A percentile compares a stretch with the other conserved stretches of the same genome.
phyloP scores from a whole-genome alignment of 2,797 vertebrate species.

The Taeniopygia guttata region DNA sequence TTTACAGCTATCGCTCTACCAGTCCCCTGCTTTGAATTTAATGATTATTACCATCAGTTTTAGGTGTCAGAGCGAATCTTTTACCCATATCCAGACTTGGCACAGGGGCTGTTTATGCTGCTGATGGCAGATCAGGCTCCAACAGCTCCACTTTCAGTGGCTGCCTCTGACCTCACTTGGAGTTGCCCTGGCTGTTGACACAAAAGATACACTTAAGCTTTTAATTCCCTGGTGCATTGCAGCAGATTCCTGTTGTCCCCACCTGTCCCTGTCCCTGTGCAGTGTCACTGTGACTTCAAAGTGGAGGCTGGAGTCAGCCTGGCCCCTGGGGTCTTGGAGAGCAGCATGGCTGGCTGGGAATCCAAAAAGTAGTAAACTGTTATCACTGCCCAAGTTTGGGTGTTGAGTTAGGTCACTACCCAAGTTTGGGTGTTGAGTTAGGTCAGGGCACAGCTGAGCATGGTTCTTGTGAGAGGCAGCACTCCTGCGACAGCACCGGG shows the following conservation, averaged over 20 bases:
- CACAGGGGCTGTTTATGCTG: neutral
- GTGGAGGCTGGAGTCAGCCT: neutral
- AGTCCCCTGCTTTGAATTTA: neutral
- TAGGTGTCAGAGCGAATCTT: neutral
- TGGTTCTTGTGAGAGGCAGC: neutral
- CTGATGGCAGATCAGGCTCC: neutral
- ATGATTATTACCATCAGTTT: neutral
- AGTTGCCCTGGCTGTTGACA: neutral
- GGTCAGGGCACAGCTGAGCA: neutral
- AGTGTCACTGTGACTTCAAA: neutral
- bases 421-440: neutral
- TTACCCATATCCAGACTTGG: neutral
- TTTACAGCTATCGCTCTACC: neutral
- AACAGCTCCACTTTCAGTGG: neutral
- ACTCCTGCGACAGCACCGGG: fast-evolving
- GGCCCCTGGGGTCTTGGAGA: neutral
- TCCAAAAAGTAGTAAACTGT: neutral
- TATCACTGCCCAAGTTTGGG: neutral
- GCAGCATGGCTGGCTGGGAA: neutral
- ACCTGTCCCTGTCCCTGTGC: neutral
- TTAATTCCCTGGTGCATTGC: neutral
- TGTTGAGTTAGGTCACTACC: neutral
- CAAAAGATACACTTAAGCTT: neutral
- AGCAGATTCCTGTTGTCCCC: neutral
- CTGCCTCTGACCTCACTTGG: neutral